Percentiles rank a stretch among this genome's conserved stretches.
Evolutionary conservation across 2,888 invertebrate species (phyloP).

Genomic region (Cheilosia variabilis): DNA sequence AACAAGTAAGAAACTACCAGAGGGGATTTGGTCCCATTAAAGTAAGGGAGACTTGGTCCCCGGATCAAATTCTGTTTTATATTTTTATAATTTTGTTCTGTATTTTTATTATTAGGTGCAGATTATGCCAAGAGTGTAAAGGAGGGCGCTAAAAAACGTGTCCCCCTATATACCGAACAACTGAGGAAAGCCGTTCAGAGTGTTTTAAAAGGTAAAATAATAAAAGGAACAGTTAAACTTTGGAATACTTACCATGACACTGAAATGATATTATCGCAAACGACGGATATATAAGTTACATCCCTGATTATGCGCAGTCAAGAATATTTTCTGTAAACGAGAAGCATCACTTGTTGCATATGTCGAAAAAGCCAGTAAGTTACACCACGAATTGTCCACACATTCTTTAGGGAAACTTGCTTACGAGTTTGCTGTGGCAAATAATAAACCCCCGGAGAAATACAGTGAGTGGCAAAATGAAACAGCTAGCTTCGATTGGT

Average conservation of each 20-base stretch:
- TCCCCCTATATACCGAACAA: constrained; percentile 21
- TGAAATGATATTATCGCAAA: constrained; percentile 32
- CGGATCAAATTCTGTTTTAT: neutral
- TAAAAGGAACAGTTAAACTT: constrained; percentile 23
- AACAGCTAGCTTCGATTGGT: too few relatives aligned
- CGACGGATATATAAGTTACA: constrained; percentile 32
- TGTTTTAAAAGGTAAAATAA: constrained; percentile 20
- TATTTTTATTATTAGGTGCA: constrained; percentile 1
- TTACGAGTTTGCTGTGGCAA: too few relatives aligned
- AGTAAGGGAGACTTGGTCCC: constrained; percentile 27
- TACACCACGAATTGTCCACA: constrained; percentile 17
- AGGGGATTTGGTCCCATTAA: constrained; percentile 32
- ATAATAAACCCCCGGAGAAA: too few relatives aligned
- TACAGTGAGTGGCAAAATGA: too few relatives aligned
- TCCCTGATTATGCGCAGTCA: constrained; percentile 25
- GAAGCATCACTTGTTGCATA: constrained; percentile 11
- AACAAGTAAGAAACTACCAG: constrained; percentile 16
- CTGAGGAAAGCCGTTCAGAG: constrained; percentile 26
- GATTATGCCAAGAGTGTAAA: constrained; percentile 12
- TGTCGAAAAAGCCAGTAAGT: constrained; percentile 20
- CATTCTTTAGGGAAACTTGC: neutral
- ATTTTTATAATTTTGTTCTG: too few relatives aligned
- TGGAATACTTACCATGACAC: constrained; percentile 19
- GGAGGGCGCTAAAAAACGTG: constrained; percentile 20
- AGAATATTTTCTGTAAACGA: constrained; percentile 28